Evolutionary conservation across 2,113 vertebrate genomes (phyloP), one percentile per base, ranked within the genome.

Genomic region (Picathartes gymnocephalus): DNA sequence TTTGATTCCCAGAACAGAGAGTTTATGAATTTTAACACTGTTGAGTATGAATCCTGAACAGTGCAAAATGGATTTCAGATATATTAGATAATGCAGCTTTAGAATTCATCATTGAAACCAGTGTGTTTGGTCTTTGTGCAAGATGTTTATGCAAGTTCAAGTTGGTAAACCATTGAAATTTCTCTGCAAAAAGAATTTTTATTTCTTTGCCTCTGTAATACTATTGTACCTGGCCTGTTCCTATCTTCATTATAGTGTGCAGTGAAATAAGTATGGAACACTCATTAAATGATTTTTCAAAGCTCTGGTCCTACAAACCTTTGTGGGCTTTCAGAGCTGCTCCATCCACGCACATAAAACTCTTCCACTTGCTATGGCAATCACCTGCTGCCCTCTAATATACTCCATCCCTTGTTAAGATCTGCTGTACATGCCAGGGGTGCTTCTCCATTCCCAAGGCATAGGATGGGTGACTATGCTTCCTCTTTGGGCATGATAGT

Each of bases 281-380:
- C 66, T 12, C 3, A 3, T 72, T 87, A 76, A 72, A 31, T n/a
- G n/a, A n/a, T n/a, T n/a, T n/a, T 85, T 73, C 35, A 47, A 68
- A 40, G 28, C 37, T 30, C 10, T 2, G 4, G 23, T 57, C 28
- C 33, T 68, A 11, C 39, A 83, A 50, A 25, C 39, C 58, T 61
- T 6, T 3, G 4, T 56, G 64, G 58, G 40, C 30, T 77, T 70
- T 66, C 77, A 58, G 8, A 68, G 35, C 54, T 58, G 40, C n/a
- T 61, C 11, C 42, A 64, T 62, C 13, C n/a, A 9, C 1, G 2
- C 1, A 3, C 3, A 1, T 4, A 9, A 71, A 50, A 35, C 18
- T 1, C 0, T 33, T 78, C 60, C 56, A 68, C 28, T 50, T 47
- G 11, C 19, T 10, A 7, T 50, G 60, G 57, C 58, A 35, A 21